phyloP scores from a whole-genome alignment of 2,113 vertebrate species.

The Silurus glanis region DNA sequence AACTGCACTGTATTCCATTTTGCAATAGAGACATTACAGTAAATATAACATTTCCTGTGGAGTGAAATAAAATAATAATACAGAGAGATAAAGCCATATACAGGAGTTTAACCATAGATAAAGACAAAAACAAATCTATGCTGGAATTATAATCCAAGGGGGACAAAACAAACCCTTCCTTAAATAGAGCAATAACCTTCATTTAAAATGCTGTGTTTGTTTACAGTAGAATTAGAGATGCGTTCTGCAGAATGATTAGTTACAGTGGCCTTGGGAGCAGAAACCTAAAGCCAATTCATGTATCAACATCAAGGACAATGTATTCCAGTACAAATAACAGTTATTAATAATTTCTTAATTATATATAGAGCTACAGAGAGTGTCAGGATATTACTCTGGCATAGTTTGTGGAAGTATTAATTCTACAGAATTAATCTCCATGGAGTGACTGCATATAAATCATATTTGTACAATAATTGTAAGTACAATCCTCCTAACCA shows the following conservation, averaged over 20 bases:
- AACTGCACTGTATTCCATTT: neutral
- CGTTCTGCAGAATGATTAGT: neutral
- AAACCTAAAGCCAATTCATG: neutral
- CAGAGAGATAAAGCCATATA: neutral
- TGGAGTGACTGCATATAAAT: neutral
- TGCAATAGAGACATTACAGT: neutral
- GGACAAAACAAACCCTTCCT: neutral
- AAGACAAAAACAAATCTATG: neutral
- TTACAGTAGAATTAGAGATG: neutral
- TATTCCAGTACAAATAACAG: neutral
- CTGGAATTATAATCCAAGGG: neutral
- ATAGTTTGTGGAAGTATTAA: neutral
- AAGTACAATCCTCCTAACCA: neutral
- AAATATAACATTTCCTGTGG: neutral
- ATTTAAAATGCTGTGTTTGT: neutral
- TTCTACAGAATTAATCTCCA: neutral
- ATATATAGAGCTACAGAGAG: neutral
- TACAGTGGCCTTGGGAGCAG: neutral
- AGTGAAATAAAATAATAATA: neutral
- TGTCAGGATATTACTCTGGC: neutral
- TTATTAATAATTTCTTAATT: neutral
- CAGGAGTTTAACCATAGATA: neutral
- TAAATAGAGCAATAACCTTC: neutral
- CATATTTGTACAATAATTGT: neutral
- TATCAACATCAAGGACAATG: conserved; percentile 7